A percentile compares a stretch with the other conserved stretches of the same genome.
Evolutionary conservation across 1,140 invertebrate species (phyloP).

Genomic region (Eupeodes corollae): DNA sequence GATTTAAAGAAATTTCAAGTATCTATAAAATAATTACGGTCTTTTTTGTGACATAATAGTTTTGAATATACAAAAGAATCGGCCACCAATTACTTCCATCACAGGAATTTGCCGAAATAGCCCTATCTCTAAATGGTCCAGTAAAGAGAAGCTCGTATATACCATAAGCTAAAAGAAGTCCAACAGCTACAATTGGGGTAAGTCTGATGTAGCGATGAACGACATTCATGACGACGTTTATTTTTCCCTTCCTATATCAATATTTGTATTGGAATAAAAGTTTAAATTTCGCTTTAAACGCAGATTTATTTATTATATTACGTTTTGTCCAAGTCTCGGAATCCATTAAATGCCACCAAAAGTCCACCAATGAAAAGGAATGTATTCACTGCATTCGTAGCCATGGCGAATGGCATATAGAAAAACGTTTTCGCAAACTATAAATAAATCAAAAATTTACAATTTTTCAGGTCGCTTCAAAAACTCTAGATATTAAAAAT

Average conservation of each 20-base stretch:
- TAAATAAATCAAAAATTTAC: too few species aligned
- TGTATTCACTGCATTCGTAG: slow-evolving; percentile 44
- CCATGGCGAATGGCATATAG: too few species aligned
- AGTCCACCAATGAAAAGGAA: slow-evolving; percentile 54
- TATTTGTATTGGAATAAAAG: too few species aligned
- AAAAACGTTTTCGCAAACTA: too few species aligned
- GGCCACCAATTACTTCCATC: neutral
- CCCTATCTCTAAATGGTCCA: neutral
- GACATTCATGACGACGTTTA: too few species aligned
- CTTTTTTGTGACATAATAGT: neutral
- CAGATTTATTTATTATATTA: neutral
- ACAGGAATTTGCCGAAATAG: too few species aligned
- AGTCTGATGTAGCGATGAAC: too few species aligned
- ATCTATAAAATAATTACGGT: too few species aligned
- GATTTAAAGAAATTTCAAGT: neutral
- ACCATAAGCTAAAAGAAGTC: neutral
- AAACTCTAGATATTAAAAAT: too few species aligned
- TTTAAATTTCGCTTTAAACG: too few species aligned
- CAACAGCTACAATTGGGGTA: too few species aligned
- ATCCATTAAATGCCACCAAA: slow-evolving; percentile 45
- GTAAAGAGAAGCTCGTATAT: neutral
- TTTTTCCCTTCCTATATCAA: slow-evolving; percentile 8
- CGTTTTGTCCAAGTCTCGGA: slow-evolving; percentile 48
- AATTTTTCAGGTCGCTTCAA: too few species aligned
- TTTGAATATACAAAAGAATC: neutral